Evolutionary conservation across 1,140 invertebrate genomes (phyloP).

Genomic region (Cepaea nemoralis): DNA sequence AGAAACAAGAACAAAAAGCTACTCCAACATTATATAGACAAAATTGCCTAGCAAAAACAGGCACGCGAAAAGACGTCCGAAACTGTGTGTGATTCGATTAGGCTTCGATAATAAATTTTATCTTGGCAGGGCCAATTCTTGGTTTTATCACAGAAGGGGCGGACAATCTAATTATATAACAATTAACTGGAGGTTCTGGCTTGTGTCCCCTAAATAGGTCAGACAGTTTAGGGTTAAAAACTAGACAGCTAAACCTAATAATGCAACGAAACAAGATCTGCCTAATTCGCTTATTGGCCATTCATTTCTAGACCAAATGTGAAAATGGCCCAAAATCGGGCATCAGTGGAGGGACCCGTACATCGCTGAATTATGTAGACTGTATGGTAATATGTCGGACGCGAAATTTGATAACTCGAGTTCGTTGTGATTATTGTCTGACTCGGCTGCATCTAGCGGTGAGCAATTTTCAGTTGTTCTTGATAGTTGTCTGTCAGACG

Average conservation of each 20-base stretch:
- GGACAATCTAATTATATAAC: constrained; percentile 31
- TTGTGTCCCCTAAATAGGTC: constrained; percentile 36
- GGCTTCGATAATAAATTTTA: constrained; percentile 35
- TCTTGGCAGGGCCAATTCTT: constrained; percentile 37
- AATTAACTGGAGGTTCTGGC: constrained; percentile 35
- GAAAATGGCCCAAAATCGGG: constrained; percentile 32
- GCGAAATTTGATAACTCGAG: background rate
- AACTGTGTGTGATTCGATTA: constrained; percentile 23
- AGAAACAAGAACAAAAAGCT: background rate
- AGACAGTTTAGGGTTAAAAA: constrained; percentile 40
- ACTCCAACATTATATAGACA: constrained; percentile 20
- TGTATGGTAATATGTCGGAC: constrained; percentile 17
- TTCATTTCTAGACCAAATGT: constrained; percentile 37
- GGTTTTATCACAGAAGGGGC: constrained; percentile 31
- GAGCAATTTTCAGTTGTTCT: no score
- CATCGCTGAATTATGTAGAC: constrained; percentile 12
- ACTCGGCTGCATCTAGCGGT: background rate
- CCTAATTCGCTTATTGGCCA: constrained; percentile 37
- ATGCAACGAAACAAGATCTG: constrained; percentile 27
- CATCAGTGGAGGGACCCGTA: background rate
- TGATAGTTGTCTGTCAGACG: no score
- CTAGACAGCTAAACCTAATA: constrained; percentile 34
- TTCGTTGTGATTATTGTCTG: background rate
- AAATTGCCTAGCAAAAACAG: constrained; percentile 36
- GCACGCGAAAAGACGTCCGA: constrained; percentile 22